Base-by-base conservation (phyloP, 2,113 vertebrate species). In the Osmerus mordax region DNA sequence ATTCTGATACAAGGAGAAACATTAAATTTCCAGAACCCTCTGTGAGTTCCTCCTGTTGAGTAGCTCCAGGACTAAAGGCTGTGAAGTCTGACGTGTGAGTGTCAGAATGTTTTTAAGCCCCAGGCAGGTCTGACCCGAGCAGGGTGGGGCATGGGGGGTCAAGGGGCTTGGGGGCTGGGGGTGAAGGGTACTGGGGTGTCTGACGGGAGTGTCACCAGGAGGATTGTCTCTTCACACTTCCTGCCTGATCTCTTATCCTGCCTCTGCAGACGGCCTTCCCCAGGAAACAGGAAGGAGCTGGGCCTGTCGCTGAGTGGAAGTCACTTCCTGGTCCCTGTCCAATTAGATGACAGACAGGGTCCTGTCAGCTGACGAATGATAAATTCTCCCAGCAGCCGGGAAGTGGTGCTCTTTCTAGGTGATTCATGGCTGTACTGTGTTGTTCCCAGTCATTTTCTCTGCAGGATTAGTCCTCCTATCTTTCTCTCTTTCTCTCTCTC, bases 271-370 rank as follows among this genome's bases (percentile, higher is more conserved):
- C 80, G 59, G 84, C 78, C 79, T 86, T 80, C 81, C 72, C 83
- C 86, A 87, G 89, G 89, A 90, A 90, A 87, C 87, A 87, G 89
- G 86, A 90, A 90, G 81, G 75, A 23, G 29, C 80, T 69, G 65
- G 69, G 78, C 78, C 36, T 51, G n/a, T 54, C n/a, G 47, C 47
- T 41, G n/a, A 62, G 54, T 82, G 59, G 78, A 66, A 81, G 83
- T 81, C 71, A 36, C 74, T 77, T 81, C 79, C 78, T 1, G 73
- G 76, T 81, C 81, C 13, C n/a, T 59, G n/a, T 59, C 56, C 56
- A 59, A 59, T 47, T 4, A 47, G 41, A 47, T 47, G 41, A 47
- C 41, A 47, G 41, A 47, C 41, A 47, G 41, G 41, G 41, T 47
- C 41, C 41, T 47, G 41, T 47, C 41, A 47, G 8, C 5, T 47